Conservation (phyloP, 2,113 vertebrate species). For the Haemorhous mexicanus region DNA sequence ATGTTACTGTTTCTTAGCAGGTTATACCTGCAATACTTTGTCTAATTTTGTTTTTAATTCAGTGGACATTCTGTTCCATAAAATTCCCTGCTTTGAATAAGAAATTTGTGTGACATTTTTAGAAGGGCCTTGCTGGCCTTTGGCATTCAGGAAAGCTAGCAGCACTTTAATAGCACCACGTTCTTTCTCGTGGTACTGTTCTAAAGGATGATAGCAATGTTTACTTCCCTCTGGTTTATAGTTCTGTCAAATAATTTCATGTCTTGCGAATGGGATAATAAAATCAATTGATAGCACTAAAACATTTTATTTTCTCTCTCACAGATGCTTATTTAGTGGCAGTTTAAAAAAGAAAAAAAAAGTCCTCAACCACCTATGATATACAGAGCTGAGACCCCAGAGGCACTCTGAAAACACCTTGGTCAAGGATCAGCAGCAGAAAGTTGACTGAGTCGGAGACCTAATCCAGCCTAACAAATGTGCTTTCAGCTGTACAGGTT, state of each 20-base stretch:
- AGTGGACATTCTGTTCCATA: not conserved
- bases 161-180: not conserved
- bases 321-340: not conserved
- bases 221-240: not conserved
- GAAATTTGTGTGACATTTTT: not conserved
- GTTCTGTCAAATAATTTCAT: not conserved
- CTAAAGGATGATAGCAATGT: not conserved
- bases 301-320: not conserved
- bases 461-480: not conserved
- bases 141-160: not conserved
- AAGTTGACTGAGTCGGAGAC: not conserved
- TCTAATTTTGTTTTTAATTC: not conserved
- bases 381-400: not conserved
- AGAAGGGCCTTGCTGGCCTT: not conserved
- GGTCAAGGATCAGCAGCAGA: not conserved
- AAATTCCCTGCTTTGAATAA: not conserved
- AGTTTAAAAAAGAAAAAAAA: not conserved
- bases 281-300: not conserved
- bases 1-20: not conserved
- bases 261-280: not conserved
- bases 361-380: not conserved
- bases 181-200: not conserved
- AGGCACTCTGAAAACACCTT: not conserved
- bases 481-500: not conserved
- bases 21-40: not conserved